Evolutionary conservation across 2,888 invertebrate genomes (phyloP).

Genomic region (Hipparchia sbordonii): DNA sequence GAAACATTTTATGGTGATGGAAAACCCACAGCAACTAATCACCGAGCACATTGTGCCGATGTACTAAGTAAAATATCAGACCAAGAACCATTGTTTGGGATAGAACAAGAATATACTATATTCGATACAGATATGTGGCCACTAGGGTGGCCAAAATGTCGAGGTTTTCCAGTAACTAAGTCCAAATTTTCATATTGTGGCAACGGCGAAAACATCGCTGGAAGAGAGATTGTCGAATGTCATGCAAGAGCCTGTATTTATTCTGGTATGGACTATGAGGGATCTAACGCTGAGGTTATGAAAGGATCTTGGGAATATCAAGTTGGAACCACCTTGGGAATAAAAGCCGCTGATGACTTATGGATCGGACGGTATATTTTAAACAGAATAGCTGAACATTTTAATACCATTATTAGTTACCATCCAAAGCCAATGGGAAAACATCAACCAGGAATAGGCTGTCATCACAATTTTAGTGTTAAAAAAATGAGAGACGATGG

Average conservation of each 20-base stretch:
- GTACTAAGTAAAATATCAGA: slow-evolving; percentile 77
- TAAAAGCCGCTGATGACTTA: slow-evolving; percentile 91
- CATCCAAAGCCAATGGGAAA: slow-evolving; percentile 90
- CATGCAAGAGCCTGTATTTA: slow-evolving; percentile 93
- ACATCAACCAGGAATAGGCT: slow-evolving; percentile 94
- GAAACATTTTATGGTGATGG: slow-evolving; percentile 90
- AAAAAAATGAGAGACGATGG: slow-evolving; percentile 90
- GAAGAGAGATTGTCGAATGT: slow-evolving; percentile 96
- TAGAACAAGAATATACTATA: slow-evolving; percentile 95
- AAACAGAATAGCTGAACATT: slow-evolving; percentile 93
- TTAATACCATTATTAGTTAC: slow-evolving; percentile 86
- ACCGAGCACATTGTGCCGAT: slow-evolving; percentile 86
- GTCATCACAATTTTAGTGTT: slow-evolving; percentile 95
- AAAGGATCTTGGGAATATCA: slow-evolving; percentile 96
- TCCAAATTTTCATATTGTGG: slow-evolving; percentile 95
- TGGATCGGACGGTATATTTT: slow-evolving; percentile 94
- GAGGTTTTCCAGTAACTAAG: slow-evolving; percentile 91
- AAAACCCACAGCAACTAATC: slow-evolving; percentile 88
- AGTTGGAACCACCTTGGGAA: slow-evolving; percentile 95
- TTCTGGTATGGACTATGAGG: slow-evolving; percentile 94
- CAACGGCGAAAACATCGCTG: slow-evolving; percentile 95
- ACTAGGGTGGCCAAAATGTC: slow-evolving; percentile 95
- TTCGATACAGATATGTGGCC: slow-evolving; percentile 92
- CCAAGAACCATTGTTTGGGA: slow-evolving; percentile 93
- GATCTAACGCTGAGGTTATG: slow-evolving; percentile 99